Evolutionary conservation across 2,888 invertebrate genomes (phyloP), one percentile per base, ranked within the genome.

Genomic region (Drosophila buzzatii): DNA sequence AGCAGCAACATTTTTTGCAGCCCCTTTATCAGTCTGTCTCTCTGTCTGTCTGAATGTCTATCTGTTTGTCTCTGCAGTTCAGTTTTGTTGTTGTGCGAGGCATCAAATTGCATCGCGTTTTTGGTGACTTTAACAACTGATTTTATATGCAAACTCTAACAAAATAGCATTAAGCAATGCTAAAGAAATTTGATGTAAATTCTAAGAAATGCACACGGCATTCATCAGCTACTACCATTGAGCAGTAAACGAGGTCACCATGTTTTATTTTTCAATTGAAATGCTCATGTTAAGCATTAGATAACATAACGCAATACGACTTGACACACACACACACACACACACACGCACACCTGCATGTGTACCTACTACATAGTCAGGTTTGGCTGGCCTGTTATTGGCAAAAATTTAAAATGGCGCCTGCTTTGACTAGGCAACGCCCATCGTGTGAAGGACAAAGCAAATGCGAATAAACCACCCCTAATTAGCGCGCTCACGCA

Each of bases 351-450:
- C 18, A 23, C 8, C 12, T n/a, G 39, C 4, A 12, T 39, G 16
- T 14, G 9, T 23, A 12, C 23, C 35, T 27, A 14, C 39, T n/a
- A 12, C n/a, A 39, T 27, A 14, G 44, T n/a, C 42, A 37, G 61
- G 45, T 60, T 44, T 35, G 42, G 31, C 33, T 52, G 60, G n/a
- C 33, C 33, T 72, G 58, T 61, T 57, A 68, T 69, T 71, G 67
- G 74, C 55, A 67, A 64, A 27, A 1, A 49, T 62, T 64, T 73
- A 91, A 91, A 91, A 91, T 91, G 91, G 91, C 91, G 88, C 53
- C 70, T 56, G 52, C 20, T n/a, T 64, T 60, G 63, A 39, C 59
- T 55, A 70, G 63, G 74, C 68, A 60, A 82, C 85, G 82, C 81
- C 85, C 82, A 70, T 72, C 53, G 27, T 20, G 53, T 20, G 53